A percentile compares a stretch with the other conserved stretches of the same genome.
These are phyloP conservation scores for Stratiomys singularior DNA, from an alignment of 2,888 invertebrate species.

Conservation along the genomic window DNA sequence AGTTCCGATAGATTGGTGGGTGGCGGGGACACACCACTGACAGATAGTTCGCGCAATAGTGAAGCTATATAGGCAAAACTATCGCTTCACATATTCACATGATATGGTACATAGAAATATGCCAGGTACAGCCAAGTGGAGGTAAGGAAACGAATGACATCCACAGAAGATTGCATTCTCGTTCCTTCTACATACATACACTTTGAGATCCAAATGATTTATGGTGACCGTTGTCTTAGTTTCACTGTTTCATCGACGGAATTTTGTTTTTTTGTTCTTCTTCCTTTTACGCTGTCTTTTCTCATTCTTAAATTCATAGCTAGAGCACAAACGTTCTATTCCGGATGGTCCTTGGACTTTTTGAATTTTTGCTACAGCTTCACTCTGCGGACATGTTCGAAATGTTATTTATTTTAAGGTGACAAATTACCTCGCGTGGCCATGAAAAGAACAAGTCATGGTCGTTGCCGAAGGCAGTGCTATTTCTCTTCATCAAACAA, in stretches of 20 bases:
- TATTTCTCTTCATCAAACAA: background rate
- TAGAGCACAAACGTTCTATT: background rate
- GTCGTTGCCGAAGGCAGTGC: background rate
- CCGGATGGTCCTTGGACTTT: constrained; percentile 5
- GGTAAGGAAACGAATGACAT: constrained; percentile 46
- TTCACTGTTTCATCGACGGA: constrained; percentile 13
- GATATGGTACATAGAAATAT: constrained; percentile 12
- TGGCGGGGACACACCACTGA: constrained; percentile 32
- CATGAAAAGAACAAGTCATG: constrained; percentile 42
- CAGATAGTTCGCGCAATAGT: constrained; percentile 34
- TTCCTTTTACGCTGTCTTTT: constrained; percentile 11
- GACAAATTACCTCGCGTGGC: constrained; percentile 42
- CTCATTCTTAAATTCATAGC: background rate
- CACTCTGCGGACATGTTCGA: constrained; percentile 40
- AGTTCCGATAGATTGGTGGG: constrained; percentile 46
- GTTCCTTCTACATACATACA: constrained; percentile 27
- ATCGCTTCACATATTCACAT: constrained; percentile 27
- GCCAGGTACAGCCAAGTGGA: constrained; percentile 24
- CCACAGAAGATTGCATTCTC: constrained; percentile 50
- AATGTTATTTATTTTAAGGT: constrained; percentile 41
- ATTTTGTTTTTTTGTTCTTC: background rate
- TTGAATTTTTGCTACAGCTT: background rate
- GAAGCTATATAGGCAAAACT: constrained; percentile 15
- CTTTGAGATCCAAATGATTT: constrained; percentile 49
- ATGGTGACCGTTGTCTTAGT: constrained; percentile 45